Evolutionary conservation across 2,888 invertebrate species (phyloP).

Genomic region (Tromatobia lineatoria): DNA sequence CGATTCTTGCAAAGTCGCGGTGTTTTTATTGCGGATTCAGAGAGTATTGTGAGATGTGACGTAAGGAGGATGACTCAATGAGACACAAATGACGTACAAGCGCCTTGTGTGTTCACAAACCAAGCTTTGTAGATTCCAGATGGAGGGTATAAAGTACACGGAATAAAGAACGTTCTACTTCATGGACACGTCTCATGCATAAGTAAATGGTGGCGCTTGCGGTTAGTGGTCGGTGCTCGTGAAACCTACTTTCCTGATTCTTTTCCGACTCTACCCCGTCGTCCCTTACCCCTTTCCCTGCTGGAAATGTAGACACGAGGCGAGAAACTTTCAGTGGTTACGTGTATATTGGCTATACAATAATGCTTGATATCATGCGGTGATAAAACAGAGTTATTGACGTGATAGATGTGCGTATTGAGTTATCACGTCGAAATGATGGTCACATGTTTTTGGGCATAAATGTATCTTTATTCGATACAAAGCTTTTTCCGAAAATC

Average conservation of each 20-base stretch:
- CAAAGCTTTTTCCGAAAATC: too few species aligned
- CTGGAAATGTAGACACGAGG: not conserved
- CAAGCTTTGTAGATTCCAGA: not conserved
- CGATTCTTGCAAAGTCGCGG: not conserved
- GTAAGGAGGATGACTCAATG: constrained; percentile 37
- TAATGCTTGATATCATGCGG: not conserved
- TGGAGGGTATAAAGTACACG: constrained; percentile 75
- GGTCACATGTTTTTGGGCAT: not conserved
- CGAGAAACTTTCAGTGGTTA: constrained; percentile 11
- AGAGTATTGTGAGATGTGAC: constrained; percentile 36
- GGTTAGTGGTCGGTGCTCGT: constrained; percentile 68
- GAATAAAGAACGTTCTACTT: constrained; percentile 75
- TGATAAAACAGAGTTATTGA: not conserved
- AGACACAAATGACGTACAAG: not conserved
- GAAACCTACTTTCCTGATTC: constrained; percentile 36
- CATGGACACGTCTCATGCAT: constrained; percentile 72
- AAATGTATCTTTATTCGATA: not conserved
- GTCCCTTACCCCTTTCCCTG: not conserved
- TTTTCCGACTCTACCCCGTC: not conserved
- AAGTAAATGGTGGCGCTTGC: constrained; percentile 79
- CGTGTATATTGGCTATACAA: not conserved
- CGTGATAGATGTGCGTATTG: not conserved
- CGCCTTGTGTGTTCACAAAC: not conserved
- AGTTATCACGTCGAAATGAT: not conserved
- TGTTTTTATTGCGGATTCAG: not conserved